A percentile compares a stretch with the other conserved stretches of the same genome.
phyloP scores from a whole-genome alignment of 2,113 vertebrate species.

The Micromys minutus region DNA sequence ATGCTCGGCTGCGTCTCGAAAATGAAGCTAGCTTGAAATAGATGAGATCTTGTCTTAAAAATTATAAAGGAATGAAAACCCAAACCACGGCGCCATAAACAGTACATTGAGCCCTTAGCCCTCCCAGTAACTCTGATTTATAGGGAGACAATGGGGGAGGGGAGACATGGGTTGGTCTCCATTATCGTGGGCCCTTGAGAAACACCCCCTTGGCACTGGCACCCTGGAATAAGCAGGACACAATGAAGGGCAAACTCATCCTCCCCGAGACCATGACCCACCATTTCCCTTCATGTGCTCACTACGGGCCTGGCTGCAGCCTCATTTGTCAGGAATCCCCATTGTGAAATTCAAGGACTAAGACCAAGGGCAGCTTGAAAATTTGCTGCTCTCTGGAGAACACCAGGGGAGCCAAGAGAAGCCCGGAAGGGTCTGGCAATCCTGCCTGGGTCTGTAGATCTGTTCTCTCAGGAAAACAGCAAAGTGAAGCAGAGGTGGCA shows the following conservation, averaged over 20 bases:
- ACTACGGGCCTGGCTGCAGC: neutral
- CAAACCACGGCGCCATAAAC: too few species aligned
- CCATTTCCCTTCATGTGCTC: neutral
- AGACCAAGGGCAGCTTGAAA: neutral
- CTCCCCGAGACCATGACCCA: neutral
- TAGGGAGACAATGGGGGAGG: too few species aligned
- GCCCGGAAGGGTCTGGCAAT: accelerated
- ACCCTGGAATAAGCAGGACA: neutral
- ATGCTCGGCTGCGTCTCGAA: neutral
- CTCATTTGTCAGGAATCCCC: neutral
- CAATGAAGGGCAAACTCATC: neutral
- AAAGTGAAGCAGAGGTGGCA: accelerated
- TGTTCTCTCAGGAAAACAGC: neutral
- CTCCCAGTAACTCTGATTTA: too few species aligned
- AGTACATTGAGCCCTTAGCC: neutral
- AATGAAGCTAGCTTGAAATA: neutral
- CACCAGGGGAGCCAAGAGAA: neutral
- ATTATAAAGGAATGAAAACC: too few species aligned
- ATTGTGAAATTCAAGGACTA: neutral
- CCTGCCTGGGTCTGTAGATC: neutral
- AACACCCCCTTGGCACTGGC: neutral
- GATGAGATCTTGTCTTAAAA: neutral
- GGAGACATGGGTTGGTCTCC: neutral
- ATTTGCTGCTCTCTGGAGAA: neutral
- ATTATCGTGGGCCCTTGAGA: neutral